Evolutionary conservation across 2,888 invertebrate species (phyloP), one percentile per base, ranked within the genome.

Genomic region (Stenolophus ochropezus): DNA sequence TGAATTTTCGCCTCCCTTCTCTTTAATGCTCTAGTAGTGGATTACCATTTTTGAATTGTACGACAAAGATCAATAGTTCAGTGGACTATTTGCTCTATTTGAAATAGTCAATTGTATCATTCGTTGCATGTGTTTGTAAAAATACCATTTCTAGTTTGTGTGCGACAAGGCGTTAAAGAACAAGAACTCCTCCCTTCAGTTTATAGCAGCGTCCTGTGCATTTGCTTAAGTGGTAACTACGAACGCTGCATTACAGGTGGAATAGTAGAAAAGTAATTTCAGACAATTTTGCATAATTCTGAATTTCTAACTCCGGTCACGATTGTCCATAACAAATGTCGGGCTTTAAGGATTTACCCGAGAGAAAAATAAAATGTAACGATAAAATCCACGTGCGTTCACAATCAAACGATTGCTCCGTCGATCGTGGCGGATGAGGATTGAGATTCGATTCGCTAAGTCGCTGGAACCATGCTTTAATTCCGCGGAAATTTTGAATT

Each of bases 331-430:
- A 79, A 79, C 79, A 79, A 79, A 79, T 79, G 79, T 53, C 53
- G 53, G 69, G 79, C 79, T 79, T 79, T 79, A 79, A 79, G 79
- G 79, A 71, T 79, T 79, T 79, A 49, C 79, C 79, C 79, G 71
- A 69, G 71, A 71, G 79, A 79, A 79, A 79, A 79, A 79, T 79
- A 79, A 79, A 79, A 79, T 71, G 69, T 79, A 79, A 79, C 71
- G 71, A 79, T 79, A 79, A 71, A 79, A 79, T 79, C 79, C 79
- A 79, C 79, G 79, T 79, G 71, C 79, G 79, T 69, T 79, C 71
- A 79, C 69, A 79, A 71, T 79, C 79, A 79, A 79, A 79, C 71
- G 79, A 79, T 79, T 53, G 79, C 69, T 71, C 33, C 61, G 25
- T 20, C 21, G 56, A 18, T 16, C 21, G 20, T 56, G 6, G 11